Evolutionary conservation across 1,140 invertebrate genomes (phyloP).

Genomic region (Spodoptera litura): DNA sequence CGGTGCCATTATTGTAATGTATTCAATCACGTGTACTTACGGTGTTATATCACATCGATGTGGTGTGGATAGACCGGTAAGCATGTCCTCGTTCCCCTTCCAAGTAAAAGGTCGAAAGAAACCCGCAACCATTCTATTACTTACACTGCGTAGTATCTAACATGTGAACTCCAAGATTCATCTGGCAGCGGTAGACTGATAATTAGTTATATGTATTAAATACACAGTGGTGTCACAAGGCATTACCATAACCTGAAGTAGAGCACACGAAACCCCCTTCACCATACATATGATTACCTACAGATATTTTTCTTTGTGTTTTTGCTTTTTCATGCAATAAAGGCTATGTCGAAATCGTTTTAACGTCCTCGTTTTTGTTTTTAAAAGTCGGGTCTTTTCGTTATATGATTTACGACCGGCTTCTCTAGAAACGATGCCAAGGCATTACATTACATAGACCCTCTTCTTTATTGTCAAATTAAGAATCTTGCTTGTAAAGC

Average conservation of each 20-base stretch:
- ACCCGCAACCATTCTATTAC: conserved; percentile 28
- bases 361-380: not conserved
- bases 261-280: conserved; percentile 1
- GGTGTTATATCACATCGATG: not conserved
- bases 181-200: not conserved
- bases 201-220: not conserved
- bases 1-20: conserved; percentile 21
- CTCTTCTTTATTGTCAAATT: not conserved
- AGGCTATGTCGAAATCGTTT: not conserved
- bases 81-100: conserved; percentile 41
- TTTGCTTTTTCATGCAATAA: not conserved
- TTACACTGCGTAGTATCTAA: not conserved
- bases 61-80: conserved; percentile 7
- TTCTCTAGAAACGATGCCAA: not conserved
- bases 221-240: not conserved
- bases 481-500: not conserved
- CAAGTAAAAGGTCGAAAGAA: conserved; percentile 43
- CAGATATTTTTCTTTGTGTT: not conserved
- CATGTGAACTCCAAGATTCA: conserved; percentile 4
- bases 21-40: conserved; percentile 18
- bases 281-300: not conserved
- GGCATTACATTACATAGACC: not conserved
- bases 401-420: not conserved
- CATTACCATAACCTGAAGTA: conserved; percentile 11
- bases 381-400: not conserved